phyloP scores from a whole-genome alignment of 35 echinoderm and acorn worm species.

The Diadema setosum region DNA sequence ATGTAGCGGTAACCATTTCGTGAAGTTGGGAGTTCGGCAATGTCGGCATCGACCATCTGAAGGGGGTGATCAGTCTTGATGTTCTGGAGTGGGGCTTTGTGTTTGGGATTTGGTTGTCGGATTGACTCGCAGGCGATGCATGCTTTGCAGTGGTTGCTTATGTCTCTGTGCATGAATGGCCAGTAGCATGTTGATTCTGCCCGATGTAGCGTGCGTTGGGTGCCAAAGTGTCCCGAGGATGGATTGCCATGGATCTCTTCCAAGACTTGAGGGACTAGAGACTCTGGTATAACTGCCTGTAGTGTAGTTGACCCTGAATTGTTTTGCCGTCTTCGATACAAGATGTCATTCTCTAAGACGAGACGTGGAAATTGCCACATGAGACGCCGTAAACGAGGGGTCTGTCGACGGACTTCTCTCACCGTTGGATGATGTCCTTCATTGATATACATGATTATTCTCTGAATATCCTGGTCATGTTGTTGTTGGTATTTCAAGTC shows the following conservation, averaged over 20 bases:
- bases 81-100: background rate
- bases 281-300: background rate
- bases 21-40: background rate
- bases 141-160: background rate
- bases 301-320: background rate
- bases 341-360: no score
- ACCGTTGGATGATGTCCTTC: no score
- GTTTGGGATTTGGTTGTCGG: background rate
- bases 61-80: background rate
- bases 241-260: constrained; percentile 2
- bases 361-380: no score
- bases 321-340: no score
- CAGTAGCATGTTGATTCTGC: background rate
- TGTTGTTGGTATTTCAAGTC: no score
- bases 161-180: background rate
- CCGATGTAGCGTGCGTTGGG: background rate
- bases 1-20: background rate
- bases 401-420: no score
- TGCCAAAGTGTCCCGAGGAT: background rate
- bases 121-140: background rate
- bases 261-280: background rate
- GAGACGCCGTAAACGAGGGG: no score
- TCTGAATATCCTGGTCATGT: no score
- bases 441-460: no score
- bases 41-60: background rate